Evolutionary conservation across 2,113 vertebrate genomes (phyloP).

Genomic region (Bufo gargarizans): DNA sequence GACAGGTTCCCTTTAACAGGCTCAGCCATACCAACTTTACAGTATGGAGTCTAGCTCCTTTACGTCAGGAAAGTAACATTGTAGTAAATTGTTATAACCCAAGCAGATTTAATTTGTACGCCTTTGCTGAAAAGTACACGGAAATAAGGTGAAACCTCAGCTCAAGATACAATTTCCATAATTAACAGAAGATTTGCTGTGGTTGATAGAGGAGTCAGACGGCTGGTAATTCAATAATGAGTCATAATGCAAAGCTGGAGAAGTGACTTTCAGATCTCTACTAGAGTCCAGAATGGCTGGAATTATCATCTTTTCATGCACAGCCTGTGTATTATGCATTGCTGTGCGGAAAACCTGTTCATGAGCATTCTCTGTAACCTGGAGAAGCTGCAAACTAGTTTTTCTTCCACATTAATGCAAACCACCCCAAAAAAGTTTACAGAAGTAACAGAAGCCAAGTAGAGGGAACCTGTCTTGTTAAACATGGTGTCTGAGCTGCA

Average conservation of each 20-base stretch:
- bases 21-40: background rate
- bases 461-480: no score
- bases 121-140: background rate
- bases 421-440: background rate
- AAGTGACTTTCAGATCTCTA: constrained; percentile 23
- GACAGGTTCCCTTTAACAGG: no score
- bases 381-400: background rate
- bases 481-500: no score
- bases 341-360: background rate
- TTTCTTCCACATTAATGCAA: background rate
- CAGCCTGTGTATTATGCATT: background rate
- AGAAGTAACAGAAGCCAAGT: background rate
- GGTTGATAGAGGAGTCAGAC: constrained; percentile 2
- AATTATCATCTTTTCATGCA: background rate
- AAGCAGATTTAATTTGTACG: constrained; percentile 13
- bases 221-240: constrained; percentile 26
- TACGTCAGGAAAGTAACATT: constrained; percentile 1
- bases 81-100: background rate
- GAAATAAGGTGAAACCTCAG: background rate
- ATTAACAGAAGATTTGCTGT: constrained; percentile 19
- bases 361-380: background rate
- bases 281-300: background rate
- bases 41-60: background rate
- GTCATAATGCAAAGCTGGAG: constrained; percentile 1
- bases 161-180: constrained; percentile 1